Evolutionary conservation across 2,113 vertebrate genomes (phyloP), one percentile per base, ranked within the genome.

Genomic region (Tetraodon nigroviridis): DNA sequence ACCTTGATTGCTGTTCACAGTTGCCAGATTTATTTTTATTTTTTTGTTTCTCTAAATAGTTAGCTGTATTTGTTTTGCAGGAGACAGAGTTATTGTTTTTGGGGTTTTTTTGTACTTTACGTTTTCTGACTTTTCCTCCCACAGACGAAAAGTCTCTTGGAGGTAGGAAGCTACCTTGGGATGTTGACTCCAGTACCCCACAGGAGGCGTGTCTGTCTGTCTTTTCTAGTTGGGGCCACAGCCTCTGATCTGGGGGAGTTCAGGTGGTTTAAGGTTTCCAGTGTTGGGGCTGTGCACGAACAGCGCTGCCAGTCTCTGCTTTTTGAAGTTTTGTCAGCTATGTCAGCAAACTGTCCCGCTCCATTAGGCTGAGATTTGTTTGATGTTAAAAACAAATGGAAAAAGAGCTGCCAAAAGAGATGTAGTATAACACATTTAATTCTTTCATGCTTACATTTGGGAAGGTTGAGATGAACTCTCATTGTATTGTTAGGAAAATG

Each of bases 281-380:
- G 75, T 57, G 6, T 42, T 52, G 60, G 58, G 58, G 77, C 76
- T 73, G 40, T 67, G 71, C 72, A 82, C 58, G 69, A 82, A 79
- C 13, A 14, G 71, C 67, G 78, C 80, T 88, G 86, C 73, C 84
- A 81, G 79, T 84, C 84, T 73, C 20, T 29, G 44, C 74, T 58
- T 82, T 89, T 88, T 89, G 88, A 85, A 88, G 86, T 87, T 76
- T 80, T 87, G 89, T 88, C 86, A 80, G 84, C 74, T 78, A 71
- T 80, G 86, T 88, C 86, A 86, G 87, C 77, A 88, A 86, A 84
- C 84, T 75, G 78, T 88, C 82, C 71, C 17, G 49, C 65, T 66
- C 80, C 58, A 86, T 88, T 89, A 87, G 70, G 42, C 54, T 79
- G 62, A 83, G 42, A 53, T 67, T 58, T 81, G 80, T 86, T 87